Evolutionary conservation across 2,888 invertebrate genomes (phyloP).

Genomic region (Amphiduros pacificus): DNA sequence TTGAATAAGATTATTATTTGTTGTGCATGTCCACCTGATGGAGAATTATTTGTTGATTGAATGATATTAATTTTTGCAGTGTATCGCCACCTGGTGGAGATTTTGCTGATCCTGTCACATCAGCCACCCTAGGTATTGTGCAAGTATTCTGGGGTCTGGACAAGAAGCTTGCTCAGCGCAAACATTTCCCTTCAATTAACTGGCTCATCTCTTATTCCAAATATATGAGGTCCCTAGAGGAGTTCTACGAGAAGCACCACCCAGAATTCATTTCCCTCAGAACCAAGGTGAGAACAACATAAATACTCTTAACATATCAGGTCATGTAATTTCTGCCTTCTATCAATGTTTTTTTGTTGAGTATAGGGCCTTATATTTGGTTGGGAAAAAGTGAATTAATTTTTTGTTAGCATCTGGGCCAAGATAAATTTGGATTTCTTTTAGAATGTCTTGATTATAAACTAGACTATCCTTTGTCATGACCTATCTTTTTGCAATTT

Average conservation of each 20-base stretch:
- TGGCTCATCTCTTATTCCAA: constrained; percentile 99
- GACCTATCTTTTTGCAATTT: too few relatives aligned
- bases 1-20: too few relatives aligned
- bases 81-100: constrained; percentile 99
- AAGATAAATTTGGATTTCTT: too few relatives aligned
- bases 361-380: too few relatives aligned
- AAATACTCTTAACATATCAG: too few relatives aligned
- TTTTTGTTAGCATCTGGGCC: neutral
- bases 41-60: neutral
- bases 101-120: constrained; percentile 99
- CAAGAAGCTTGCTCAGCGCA: constrained; percentile 97
- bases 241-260: constrained; percentile 99
- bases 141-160: constrained; percentile 99
- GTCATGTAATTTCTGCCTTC: too few relatives aligned
- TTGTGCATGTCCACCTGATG: neutral
- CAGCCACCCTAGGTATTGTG: constrained; percentile 97
- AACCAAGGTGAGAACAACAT: constrained; percentile 87
- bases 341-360: too few relatives aligned
- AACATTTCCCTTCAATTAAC: constrained; percentile 99
- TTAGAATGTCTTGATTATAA: too few relatives aligned
- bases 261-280: constrained; percentile 94
- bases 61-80: constrained; percentile 40
- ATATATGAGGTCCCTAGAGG: constrained; percentile 97
- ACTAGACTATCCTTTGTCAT: too few relatives aligned
- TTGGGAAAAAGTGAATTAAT: neutral